Evolutionary conservation across 2,797 vertebrate genomes (phyloP), one percentile per base, ranked within the genome.

Genomic region (Neomorphus geoffroyi): DNA sequence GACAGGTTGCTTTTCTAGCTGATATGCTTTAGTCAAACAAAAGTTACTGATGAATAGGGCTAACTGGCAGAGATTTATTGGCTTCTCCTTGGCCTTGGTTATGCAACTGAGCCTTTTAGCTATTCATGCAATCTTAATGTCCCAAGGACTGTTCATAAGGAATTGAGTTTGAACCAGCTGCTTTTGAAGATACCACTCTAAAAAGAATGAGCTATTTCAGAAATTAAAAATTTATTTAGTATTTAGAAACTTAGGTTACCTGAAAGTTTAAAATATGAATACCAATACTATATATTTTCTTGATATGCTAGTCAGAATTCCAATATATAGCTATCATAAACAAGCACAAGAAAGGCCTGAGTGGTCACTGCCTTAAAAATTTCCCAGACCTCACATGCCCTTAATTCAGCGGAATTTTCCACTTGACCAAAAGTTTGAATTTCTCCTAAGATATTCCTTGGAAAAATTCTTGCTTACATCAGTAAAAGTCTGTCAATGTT

Each of bases 41-140:
- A 94, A 93, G 86, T 93, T 95, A 65, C 86, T 88, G 94, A 95
- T 95, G 95, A 94, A 82, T 93, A 85, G 88, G n/a, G 21, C 39
- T 88, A 91, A 71, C 85, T 93, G 94, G 83, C 83, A 94, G 74
- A 94, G 86, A 94, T 85, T 94, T 92, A 94, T 14, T 93, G 74
- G 67, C 70, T 93, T 33, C 74, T 95, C 46, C 80, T 94, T 96
- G 84, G 86, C 95, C 90, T 83, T 35, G 32, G 60, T 95, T 94
- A 64, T 93, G 78, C 78, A 96, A 92, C 62, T 33, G 60, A 56
- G 28, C 57, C 83, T 93, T 39, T 90, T 92, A 80, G 83, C 70
- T 93, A 46, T 90, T 96, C 80, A 90, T 94, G 60, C 67, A 92
- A 46, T 93, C 86, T 90, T 94, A 90, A 81, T 80, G 30, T 87